Evolutionary conservation across 1,140 invertebrate genomes (phyloP), one percentile per base, ranked within the genome.

Genomic region (Alviniconcha marisindica): DNA sequence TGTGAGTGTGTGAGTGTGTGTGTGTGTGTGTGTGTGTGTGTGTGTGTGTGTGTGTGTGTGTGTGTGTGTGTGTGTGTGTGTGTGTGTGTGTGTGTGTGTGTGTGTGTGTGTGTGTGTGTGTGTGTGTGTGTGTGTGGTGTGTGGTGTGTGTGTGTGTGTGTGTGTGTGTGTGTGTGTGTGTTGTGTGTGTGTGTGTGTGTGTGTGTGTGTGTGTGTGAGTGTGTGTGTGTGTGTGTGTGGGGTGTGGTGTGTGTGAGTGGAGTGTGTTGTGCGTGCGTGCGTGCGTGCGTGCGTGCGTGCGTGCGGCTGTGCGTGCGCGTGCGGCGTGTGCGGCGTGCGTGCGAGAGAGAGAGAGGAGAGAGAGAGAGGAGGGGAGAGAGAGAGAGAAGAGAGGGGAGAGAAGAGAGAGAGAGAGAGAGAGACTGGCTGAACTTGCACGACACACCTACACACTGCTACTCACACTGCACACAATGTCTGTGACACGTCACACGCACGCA

Each of bases 21-120:
- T 71, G 66, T 71, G 66, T 71, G 66, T 71, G 66, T 71, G 66
- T 71, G 66, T 66, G 60, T 28, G 60, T 66, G 60, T 66, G 60
- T 28, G 66, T 36, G 66, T 36, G 66, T 28, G 66, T 36, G 66
- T 36, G 66, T 28, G 66, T 36, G 66, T 71, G 31, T 28, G 31
- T 71, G 66, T 66, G 60, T 28, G 60, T 66, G 60, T 66, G 60
- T 28, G 60, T 66, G 60, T 28, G 60, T 66, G 60, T 66, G 60
- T 66, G 60, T 28, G 66, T 71, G 31, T 28, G 60, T 66, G 60
- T 66, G 60, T 66, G 60, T 28, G 31, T 71, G n/a, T 71, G 66
- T 71, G 66, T 71, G 60, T 66, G 60, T 28, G 60, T 66, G 60
- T 66, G 60, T 28, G 60, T 28, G 28, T 28, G 60, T 31, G 60